These are phyloP conservation scores for Monochamus alternatus DNA, from an alignment of 2,888 invertebrate species.

Conservation along the genomic window DNA sequence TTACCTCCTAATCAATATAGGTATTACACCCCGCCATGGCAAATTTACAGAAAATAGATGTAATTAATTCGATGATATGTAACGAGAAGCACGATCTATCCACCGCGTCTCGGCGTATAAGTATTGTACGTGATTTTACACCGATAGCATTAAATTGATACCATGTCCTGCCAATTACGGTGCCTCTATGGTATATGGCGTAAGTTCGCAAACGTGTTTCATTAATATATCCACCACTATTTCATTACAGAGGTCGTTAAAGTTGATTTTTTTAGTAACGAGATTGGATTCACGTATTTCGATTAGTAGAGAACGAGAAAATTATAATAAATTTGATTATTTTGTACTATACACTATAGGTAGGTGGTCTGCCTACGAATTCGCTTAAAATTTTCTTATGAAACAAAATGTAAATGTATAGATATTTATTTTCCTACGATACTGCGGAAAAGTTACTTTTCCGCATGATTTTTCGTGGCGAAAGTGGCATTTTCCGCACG, in stretches of 20 bases:
- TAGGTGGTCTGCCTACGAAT: too few species aligned
- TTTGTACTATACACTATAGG: too few species aligned
- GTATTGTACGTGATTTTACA: slow-evolving; percentile 68
- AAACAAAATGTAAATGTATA: too few species aligned
- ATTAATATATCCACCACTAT: slow-evolving; percentile 19
- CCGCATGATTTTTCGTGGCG: too few species aligned
- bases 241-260: slow-evolving; percentile 15
- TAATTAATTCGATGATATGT: slow-evolving; percentile 58
- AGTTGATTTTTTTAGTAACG: background rate
- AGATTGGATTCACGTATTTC: background rate
- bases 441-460: too few species aligned
- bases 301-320: background rate
- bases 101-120: slow-evolving; percentile 55
- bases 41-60: slow-evolving; percentile 54
- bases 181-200: slow-evolving; percentile 6
- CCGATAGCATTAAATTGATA: slow-evolving; percentile 69
- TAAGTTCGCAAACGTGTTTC: slow-evolving; percentile 14
- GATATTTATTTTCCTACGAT: too few species aligned
- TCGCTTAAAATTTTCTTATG: too few species aligned
- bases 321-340: too few species aligned
- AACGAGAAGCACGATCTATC: slow-evolving; percentile 66
- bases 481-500: too few species aligned
- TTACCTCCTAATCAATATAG: background rate
- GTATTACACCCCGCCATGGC: slow-evolving; percentile 29
- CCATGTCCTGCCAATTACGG: slow-evolving; percentile 67